phyloP scores from a whole-genome alignment of 2,797 vertebrate species.

The Sebastes dallii region DNA sequence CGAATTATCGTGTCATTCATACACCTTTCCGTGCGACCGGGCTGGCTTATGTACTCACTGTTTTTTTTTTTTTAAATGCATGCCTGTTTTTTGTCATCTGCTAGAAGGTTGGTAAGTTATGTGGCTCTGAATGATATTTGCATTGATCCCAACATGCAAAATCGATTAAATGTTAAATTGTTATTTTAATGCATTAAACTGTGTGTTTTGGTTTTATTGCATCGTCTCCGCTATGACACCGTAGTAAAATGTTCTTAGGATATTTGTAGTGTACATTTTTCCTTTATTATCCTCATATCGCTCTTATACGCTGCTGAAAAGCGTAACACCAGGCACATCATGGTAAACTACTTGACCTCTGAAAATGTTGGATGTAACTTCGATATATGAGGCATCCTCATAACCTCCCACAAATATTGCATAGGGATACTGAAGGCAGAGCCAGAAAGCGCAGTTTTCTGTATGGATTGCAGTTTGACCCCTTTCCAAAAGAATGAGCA shows the following conservation, averaged over 20 bases:
- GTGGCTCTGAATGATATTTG: not conserved
- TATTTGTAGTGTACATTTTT: not conserved
- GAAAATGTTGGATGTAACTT: slow-evolving; percentile 3
- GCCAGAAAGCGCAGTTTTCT: slow-evolving; percentile 17
- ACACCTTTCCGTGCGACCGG: no score
- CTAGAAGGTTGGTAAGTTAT: not conserved
- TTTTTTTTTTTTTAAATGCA: not conserved
- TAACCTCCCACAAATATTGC: slow-evolving; percentile 3
- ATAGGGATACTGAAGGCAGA: not conserved
- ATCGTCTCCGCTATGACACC: not conserved
- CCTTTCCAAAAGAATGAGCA: slow-evolving; percentile 18
- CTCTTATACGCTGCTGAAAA: not conserved
- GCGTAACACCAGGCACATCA: not conserved
- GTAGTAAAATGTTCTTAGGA: not conserved
- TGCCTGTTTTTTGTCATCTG: not conserved
- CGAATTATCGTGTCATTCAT: no score
- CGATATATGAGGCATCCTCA: not conserved
- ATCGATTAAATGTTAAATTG: not conserved
- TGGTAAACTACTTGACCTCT: slow-evolving; percentile 38
- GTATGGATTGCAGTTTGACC: not conserved
- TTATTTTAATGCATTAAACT: not conserved
- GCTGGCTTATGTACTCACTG: not conserved
- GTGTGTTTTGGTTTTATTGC: not conserved
- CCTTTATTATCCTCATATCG: not conserved
- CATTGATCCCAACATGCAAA: not conserved